Conservation (phyloP, 2,113 vertebrate species). For the Nymphicus hollandicus region DNA sequence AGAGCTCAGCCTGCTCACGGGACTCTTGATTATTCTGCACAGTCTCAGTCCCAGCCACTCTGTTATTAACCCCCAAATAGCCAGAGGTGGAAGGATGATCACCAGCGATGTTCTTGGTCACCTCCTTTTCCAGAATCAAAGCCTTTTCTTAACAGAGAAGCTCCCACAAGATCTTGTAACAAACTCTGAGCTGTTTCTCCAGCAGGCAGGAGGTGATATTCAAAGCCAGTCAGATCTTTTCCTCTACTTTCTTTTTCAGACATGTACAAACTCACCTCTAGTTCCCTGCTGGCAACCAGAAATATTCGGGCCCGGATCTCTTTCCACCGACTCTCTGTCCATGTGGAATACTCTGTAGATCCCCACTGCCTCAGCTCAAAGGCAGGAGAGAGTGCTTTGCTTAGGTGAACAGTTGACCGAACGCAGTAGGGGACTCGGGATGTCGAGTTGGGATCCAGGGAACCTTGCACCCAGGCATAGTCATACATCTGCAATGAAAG, state of each 20-base stretch:
- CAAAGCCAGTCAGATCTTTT: neutral
- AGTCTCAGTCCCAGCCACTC: neutral
- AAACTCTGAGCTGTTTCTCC: neutral
- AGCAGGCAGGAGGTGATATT: neutral
- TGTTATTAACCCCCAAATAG: neutral
- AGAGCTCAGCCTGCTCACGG: neutral
- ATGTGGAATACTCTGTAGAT: conserved; percentile 88
- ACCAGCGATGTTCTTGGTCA: neutral
- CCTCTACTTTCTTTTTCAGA: neutral
- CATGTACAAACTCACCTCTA: conserved; percentile 79
- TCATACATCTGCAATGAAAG: conserved; percentile 75
- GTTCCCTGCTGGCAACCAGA: conserved; percentile 88
- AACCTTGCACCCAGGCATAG: conserved; percentile 87
- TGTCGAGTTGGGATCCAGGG: conserved; percentile 70
- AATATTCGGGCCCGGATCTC: conserved; percentile 87
- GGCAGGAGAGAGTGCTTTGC: conserved; percentile 85
- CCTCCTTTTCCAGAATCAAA: neutral
- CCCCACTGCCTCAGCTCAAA: conserved; percentile 85
- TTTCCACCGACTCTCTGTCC: conserved; percentile 97
- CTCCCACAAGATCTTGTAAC: neutral
- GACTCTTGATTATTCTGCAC: neutral
- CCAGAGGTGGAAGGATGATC: neutral
- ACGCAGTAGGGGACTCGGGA: conserved; percentile 73
- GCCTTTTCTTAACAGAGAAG: neutral
- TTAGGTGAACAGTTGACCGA: conserved; percentile 72